Conservation (phyloP, 1,140 invertebrate species). For the Diachasmimorpha longicaudata region DNA sequence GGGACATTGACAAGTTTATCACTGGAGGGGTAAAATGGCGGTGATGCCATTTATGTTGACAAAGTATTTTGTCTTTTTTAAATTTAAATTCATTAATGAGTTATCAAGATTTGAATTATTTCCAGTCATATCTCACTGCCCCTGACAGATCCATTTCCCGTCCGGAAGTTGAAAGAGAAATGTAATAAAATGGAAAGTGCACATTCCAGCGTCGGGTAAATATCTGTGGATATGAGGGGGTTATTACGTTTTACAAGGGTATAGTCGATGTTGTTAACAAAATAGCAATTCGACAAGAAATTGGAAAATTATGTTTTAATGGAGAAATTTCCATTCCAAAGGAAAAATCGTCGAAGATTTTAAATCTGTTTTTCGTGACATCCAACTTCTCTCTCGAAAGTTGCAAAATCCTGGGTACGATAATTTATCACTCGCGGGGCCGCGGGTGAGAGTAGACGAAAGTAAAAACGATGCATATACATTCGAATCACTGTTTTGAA, state of each 20-base stretch:
- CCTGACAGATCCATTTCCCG: background rate
- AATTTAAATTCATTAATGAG: background rate
- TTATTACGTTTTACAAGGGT: no score
- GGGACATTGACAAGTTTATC: background rate
- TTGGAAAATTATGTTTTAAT: no score
- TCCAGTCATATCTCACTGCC: background rate
- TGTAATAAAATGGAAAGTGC: background rate
- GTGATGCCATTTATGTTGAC: background rate
- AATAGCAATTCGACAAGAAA: no score
- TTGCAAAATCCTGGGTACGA: background rate
- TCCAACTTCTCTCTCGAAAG: background rate
- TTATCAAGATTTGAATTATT: background rate
- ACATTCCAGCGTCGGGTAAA: background rate
- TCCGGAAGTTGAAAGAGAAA: background rate
- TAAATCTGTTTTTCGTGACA: background rate
- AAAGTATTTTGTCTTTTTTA: background rate
- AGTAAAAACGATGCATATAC: background rate
- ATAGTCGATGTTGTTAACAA: no score
- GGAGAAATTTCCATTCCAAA: no score
- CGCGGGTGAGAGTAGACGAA: background rate
- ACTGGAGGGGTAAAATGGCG: background rate
- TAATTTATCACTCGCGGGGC: background rate
- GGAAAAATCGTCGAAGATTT: background rate
- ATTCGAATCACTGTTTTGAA: background rate
- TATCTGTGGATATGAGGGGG: no score